phyloP scores from a whole-genome alignment of 2,797 vertebrate genomes.

The Squalus acanthias region DNA sequence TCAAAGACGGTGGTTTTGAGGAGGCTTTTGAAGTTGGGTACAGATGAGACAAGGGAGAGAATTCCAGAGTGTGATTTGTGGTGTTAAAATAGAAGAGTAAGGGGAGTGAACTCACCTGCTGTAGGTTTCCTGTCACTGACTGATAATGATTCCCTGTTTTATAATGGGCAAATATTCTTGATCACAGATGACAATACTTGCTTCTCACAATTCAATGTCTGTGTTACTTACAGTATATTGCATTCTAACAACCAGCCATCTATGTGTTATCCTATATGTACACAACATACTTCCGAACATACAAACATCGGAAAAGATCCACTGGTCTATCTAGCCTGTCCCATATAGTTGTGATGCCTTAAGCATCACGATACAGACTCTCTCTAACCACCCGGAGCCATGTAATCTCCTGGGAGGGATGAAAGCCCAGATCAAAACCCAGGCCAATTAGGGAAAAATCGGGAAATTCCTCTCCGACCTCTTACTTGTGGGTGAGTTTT shows the following conservation, averaged over 20 bases:
- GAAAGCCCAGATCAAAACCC: background rate
- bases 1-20: background rate
- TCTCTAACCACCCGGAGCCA: background rate
- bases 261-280: background rate
- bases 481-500: background rate
- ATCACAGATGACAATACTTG: background rate
- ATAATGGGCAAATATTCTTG: background rate
- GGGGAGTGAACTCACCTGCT: background rate
- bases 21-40: background rate
- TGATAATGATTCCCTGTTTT: background rate
- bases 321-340: background rate
- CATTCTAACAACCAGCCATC: too few relatives aligned
- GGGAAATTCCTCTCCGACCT: background rate
- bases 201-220: background rate
- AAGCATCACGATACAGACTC: background rate
- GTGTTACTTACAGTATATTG: background rate
- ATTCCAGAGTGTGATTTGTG: background rate
- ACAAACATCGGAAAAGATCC: background rate
- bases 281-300: background rate
- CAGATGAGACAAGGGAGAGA: background rate
- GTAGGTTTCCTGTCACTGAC: background rate
- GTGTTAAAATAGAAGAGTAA: background rate
- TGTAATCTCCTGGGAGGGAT: background rate
- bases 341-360: background rate
- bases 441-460: background rate